Conservation (phyloP, 2,113 vertebrate species). For the Seriola dumerili region DNA sequence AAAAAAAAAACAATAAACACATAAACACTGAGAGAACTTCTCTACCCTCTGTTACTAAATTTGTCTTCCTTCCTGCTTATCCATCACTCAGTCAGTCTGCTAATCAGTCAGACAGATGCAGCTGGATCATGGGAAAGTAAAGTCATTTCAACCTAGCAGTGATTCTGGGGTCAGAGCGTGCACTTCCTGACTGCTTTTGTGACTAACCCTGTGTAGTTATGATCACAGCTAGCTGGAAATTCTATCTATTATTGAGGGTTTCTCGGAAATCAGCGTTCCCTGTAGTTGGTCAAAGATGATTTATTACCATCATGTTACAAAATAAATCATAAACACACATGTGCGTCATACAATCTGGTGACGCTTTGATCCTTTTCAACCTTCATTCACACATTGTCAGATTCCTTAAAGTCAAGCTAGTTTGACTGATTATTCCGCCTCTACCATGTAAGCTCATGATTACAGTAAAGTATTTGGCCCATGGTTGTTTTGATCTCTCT, state of each 20-base stretch:
- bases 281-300: no score
- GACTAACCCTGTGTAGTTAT: background rate
- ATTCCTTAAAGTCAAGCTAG: constrained; percentile 17
- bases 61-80: background rate
- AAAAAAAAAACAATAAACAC: background rate
- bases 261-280: background rate
- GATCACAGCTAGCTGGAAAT: background rate
- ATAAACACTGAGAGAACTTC: background rate
- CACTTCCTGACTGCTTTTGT: constrained; percentile 63
- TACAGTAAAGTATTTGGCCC: constrained; percentile 7
- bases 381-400: constrained; percentile 10
- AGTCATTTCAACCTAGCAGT: constrained; percentile 44
- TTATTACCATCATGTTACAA: no score
- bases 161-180: constrained; percentile 44
- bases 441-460: constrained; percentile 9
- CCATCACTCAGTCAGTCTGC: constrained; percentile 25
- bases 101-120: constrained; percentile 12
- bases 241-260: background rate
- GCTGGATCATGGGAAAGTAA: constrained; percentile 70
- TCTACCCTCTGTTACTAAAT: background rate
- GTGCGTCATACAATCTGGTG: constrained; percentile 20
- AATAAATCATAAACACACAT: background rate
- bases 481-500: constrained; percentile 3
- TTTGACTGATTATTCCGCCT: constrained; percentile 13
- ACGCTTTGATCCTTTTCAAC: constrained; percentile 29